These are phyloP conservation scores for Heptranchias perlo DNA, from an alignment of 2,113 vertebrate genomes.

Conservation along the genomic window DNA sequence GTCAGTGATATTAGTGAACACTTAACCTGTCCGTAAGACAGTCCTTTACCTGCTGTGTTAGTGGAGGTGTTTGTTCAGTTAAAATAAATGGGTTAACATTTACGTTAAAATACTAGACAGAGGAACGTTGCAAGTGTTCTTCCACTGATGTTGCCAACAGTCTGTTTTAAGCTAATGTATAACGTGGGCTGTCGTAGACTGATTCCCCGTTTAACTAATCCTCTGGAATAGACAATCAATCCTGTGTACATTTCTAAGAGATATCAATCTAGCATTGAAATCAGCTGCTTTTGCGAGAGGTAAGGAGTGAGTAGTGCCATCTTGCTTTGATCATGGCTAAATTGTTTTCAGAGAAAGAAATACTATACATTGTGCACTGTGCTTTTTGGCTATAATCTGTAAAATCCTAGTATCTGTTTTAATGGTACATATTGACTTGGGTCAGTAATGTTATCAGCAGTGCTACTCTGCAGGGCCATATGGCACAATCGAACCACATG, in stretches of 20 bases:
- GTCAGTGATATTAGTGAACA: neutral
- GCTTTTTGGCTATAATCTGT: neutral
- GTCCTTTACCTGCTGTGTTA: neutral
- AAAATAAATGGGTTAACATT: neutral
- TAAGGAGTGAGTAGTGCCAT: neutral
- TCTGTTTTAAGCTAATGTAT: neutral
- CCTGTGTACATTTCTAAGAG: no score
- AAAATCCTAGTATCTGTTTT: neutral
- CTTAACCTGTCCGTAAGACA: neutral
- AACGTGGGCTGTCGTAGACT: neutral
- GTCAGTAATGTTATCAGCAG: neutral
- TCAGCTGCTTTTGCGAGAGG: neutral
- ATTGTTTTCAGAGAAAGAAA: neutral
- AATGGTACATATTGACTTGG: neutral
- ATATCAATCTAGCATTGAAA: neutral
- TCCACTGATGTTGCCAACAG: no score
- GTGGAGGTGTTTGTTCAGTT: neutral
- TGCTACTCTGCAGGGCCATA: neutral
- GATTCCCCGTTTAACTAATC: neutral
- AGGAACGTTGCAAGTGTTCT: no score
- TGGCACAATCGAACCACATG: neutral
- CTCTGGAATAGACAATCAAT: neutral
- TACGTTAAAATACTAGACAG: neutral
- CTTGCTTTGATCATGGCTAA: no score
- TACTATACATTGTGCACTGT: neutral